Conservation (phyloP, 2,888 invertebrate genomes). For the Hofmannophila pseudospretella region DNA sequence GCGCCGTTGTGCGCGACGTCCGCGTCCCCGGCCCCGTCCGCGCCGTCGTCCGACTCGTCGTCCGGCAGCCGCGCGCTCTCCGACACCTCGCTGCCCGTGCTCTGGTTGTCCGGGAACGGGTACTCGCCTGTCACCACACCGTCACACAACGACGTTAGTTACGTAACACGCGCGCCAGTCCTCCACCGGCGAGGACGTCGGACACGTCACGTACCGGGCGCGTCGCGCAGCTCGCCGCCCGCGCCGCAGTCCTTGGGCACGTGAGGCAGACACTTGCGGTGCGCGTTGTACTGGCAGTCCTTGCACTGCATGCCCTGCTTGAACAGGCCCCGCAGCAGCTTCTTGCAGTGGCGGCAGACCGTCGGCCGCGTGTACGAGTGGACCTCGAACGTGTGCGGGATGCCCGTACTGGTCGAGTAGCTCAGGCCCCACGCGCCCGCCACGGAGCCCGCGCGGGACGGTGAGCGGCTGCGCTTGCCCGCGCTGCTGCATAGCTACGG, state of each 20-base stretch:
- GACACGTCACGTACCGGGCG: slow-evolving; percentile 64
- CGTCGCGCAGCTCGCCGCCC: slow-evolving; percentile 82
- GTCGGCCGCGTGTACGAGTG: slow-evolving; percentile 98
- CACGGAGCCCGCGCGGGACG: slow-evolving; percentile 80
- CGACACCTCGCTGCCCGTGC: slow-evolving; percentile 72
- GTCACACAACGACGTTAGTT: too few species aligned
- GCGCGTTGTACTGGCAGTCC: slow-evolving; percentile 97
- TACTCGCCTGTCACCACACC: slow-evolving; percentile 62
- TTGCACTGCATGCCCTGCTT: slow-evolving; percentile 98
- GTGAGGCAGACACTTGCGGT: slow-evolving; percentile 94
- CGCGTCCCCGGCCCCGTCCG: slow-evolving; percentile 23
- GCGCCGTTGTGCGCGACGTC: not conserved
- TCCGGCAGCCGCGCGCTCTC: slow-evolving; percentile 50
- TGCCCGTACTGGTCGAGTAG: slow-evolving; percentile 44
- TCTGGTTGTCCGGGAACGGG: slow-evolving; percentile 73
- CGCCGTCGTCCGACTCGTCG: slow-evolving; percentile 71
- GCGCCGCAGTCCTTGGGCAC: slow-evolving; percentile 95
- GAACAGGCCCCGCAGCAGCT: slow-evolving; percentile 95
- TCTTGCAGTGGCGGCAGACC: slow-evolving; percentile 96
- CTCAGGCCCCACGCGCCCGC: slow-evolving; percentile 26
- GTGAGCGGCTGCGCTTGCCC: slow-evolving; percentile 81
- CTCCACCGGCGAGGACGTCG: slow-evolving; percentile 50
- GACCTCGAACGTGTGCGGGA: slow-evolving; percentile 96
- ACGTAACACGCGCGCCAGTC: slow-evolving; percentile 17
- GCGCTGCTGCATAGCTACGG: slow-evolving; percentile 16